Evolutionary conservation across 35 echinoderm and acorn worm species (phyloP), one percentile per base, ranked within the genome.

Genomic region (Anneissia japonica): DNA sequence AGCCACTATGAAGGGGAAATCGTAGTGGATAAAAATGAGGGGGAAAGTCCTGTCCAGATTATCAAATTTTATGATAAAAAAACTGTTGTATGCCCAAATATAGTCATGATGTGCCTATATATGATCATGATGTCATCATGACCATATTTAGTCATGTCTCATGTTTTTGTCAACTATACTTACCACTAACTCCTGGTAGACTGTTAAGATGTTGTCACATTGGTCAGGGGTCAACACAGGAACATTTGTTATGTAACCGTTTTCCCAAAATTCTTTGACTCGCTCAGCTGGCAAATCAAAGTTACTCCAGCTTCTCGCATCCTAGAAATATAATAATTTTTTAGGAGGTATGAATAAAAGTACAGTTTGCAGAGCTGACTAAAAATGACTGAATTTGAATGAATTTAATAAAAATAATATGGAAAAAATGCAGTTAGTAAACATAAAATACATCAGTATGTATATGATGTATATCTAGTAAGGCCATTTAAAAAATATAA

Each of bases 241-340:
- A 32, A 88, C 36, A n/a, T 88, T 88, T 31, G 86, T 81, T 13
- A 88, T 31, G 46, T 46, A 88, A 4, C 86, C 86, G 39, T 81
- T 79, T 73, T 64, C 32, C 86, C 86, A 88, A 37, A 79, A 88
- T 36, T 81, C 77, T 31, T 56, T 56, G 28, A 88, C 86, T 35
- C 74, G 77, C 39, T 88, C 77, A 41, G 80, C 31, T 28, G 39
- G 55, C 14, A 88, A 33, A 6, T 80, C 32, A 23, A 88, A 88
- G 5, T 81, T 31, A 26, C 73, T 31, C 86, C 86, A 88, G 11
- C 72, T 56, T 35, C 10, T 32, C 14, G 77, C 39, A 26, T 88
- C 45, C 86, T 88, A 81, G 9, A 31, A 81, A n/a, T 4, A 41
- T 6, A 16, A 41, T 37, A 30, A 21, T 35, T 13, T 76, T 26